These are phyloP conservation scores for Mesocricetus auratus DNA, from an alignment of 2,113 vertebrate species.

Conservation along the genomic window DNA sequence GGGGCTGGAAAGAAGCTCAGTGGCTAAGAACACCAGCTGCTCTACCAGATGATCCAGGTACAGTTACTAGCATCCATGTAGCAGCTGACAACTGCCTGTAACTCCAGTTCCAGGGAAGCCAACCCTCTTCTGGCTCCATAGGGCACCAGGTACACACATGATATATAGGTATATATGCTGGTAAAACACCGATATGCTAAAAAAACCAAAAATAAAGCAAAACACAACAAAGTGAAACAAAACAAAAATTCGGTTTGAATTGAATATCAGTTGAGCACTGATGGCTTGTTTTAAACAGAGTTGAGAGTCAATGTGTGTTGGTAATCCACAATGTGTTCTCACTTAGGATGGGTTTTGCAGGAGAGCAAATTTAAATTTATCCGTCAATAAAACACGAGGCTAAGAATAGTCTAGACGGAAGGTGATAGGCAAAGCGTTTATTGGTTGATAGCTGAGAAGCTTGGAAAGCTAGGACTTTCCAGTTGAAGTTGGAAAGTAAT, in stretches of 20 bases:
- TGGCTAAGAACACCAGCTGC: not conserved
- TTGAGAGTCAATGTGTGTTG: not conserved
- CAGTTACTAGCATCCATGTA: not conserved
- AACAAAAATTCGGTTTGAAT: not conserved
- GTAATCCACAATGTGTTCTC: constrained; percentile 54
- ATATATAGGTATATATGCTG: too few species aligned
- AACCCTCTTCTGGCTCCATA: not conserved
- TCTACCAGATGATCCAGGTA: not conserved
- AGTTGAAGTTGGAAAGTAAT: not conserved
- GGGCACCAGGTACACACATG: not conserved
- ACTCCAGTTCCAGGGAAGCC: not conserved
- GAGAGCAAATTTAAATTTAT: constrained; percentile 59
- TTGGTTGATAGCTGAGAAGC: not conserved
- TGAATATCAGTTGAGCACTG: not conserved
- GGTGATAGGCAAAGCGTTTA: not conserved
- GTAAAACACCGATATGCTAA: not conserved
- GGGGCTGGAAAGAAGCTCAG: not conserved
- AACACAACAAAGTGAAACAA: not conserved
- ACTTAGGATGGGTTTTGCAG: constrained; percentile 51
- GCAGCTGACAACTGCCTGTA: not conserved
- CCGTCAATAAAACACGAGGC: constrained; percentile 63
- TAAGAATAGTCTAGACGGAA: constrained; percentile 65
- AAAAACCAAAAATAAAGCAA: not conserved
- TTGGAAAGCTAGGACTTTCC: not conserved
- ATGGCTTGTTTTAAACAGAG: not conserved